These are phyloP conservation scores for Lagria hirta DNA, from an alignment of 2,888 invertebrate species.

Conservation along the genomic window DNA sequence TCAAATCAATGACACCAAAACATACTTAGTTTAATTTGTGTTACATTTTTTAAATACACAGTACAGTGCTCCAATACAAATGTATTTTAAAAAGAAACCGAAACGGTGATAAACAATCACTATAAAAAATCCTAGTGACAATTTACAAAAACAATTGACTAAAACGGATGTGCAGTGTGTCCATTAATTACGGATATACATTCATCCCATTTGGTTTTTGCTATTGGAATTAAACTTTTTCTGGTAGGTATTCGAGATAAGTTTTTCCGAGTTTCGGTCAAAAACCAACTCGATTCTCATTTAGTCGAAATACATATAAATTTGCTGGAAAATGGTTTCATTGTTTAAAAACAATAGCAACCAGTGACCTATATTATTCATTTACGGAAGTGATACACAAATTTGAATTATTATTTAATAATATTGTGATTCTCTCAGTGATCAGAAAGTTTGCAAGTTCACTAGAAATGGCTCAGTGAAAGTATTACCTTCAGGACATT, in stretches of 20 bases:
- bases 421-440: too few relatives aligned
- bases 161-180: slow-evolving; percentile 44
- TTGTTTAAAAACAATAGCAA: too few relatives aligned
- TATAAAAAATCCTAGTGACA: slow-evolving; percentile 35
- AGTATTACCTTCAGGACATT: too few relatives aligned
- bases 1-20: slow-evolving; percentile 43
- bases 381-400: too few relatives aligned
- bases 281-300: too few relatives aligned
- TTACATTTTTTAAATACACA: slow-evolving; percentile 21
- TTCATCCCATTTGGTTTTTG: slow-evolving; percentile 42
- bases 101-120: slow-evolving; percentile 38
- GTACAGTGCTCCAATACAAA: slow-evolving; percentile 30
- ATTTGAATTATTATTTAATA: too few relatives aligned
- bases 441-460: too few relatives aligned
- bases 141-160: slow-evolving; percentile 39
- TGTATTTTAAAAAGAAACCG: slow-evolving; percentile 42
- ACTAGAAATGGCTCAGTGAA: too few relatives aligned
- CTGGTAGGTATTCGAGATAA: slow-evolving; percentile 37
- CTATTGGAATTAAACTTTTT: slow-evolving; percentile 20
- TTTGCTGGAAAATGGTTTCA: too few relatives aligned
- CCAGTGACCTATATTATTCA: too few relatives aligned
- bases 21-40: slow-evolving; percentile 40
- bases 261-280: too few relatives aligned
- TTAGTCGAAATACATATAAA: too few relatives aligned
- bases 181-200: slow-evolving; percentile 45